phyloP scores from a whole-genome alignment of 2,113 vertebrate species.

The Platycercus adscitus region DNA sequence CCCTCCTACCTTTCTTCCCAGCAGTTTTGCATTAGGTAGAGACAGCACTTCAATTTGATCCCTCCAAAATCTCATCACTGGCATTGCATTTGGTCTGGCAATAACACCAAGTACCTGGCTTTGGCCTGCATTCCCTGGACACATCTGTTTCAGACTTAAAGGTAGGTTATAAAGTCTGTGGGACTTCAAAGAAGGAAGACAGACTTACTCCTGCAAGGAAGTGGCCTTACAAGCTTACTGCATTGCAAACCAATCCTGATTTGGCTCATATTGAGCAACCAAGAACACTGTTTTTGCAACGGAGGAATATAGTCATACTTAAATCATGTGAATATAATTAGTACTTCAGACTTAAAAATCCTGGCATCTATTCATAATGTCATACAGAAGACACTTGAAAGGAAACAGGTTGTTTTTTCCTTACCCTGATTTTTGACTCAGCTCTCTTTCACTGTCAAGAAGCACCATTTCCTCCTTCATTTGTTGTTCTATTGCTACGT shows the following conservation, averaged over 20 bases:
- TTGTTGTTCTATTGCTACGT: constrained; percentile 8
- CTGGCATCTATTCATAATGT: background rate
- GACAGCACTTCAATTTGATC: fast-evolving
- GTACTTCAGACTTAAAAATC: background rate
- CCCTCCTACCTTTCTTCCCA: background rate
- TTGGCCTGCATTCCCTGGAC: background rate
- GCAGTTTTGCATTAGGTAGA: background rate
- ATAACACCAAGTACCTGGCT: background rate
- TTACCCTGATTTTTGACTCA: constrained; percentile 64
- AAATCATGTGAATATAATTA: background rate
- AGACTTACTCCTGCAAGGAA: background rate
- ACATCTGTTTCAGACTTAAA: background rate
- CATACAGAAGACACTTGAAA: background rate
- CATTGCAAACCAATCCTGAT: background rate
- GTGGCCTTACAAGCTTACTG: background rate
- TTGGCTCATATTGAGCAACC: background rate
- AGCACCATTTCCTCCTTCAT: constrained; percentile 48
- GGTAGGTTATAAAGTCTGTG: background rate
- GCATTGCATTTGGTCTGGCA: background rate
- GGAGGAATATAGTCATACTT: background rate
- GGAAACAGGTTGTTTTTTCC: background rate
- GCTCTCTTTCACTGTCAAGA: constrained; percentile 34
- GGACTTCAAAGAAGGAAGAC: background rate
- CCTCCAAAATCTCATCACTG: background rate
- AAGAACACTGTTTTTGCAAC: background rate